These are phyloP conservation scores for Charaxes varanes DNA, from an alignment of 1,140 invertebrate species.

Conservation along the genomic window DNA sequence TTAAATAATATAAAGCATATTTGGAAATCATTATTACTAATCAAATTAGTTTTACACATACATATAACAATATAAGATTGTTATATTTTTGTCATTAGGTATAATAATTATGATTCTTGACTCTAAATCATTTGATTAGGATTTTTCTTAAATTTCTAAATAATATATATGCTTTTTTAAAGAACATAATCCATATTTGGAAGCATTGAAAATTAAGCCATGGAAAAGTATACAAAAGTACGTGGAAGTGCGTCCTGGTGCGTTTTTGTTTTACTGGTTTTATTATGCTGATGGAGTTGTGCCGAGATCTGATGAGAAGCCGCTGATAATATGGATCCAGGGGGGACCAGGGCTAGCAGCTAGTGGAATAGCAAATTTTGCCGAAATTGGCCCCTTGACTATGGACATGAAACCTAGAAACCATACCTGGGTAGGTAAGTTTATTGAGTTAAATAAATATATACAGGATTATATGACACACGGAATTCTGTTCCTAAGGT, in stretches of 20 bases:
- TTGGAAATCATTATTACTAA: too few relatives aligned
- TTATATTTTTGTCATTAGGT: too few relatives aligned
- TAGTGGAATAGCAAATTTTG: conserved; percentile 52
- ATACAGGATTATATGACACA: too few relatives aligned
- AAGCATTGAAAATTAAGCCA: conserved; percentile 28
- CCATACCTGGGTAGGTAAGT: conserved; percentile 58
- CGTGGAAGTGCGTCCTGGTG: conserved; percentile 50
- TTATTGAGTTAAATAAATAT: too few relatives aligned
- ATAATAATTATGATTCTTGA: too few relatives aligned
- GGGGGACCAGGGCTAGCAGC: conserved; percentile 59
- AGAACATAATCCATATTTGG: conserved; percentile 44
- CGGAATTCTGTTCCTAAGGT: too few relatives aligned
- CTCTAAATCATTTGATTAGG: neutral
- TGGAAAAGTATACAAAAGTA: conserved; percentile 51
- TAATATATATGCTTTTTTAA: conserved; percentile 7
- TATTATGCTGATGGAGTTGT: conserved; percentile 52
- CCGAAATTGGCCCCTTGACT: conserved; percentile 53
- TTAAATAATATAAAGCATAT: too few relatives aligned
- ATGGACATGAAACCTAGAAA: conserved; percentile 55
- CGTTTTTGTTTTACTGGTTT: conserved; percentile 57
- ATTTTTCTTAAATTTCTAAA: neutral
- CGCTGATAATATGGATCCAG: conserved; percentile 62
- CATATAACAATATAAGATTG: too few relatives aligned
- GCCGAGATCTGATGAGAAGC: conserved; percentile 36
- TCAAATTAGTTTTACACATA: too few relatives aligned